Evolutionary conservation across 2,888 invertebrate genomes (phyloP).

Genomic region (Creontiades dilutus): DNA sequence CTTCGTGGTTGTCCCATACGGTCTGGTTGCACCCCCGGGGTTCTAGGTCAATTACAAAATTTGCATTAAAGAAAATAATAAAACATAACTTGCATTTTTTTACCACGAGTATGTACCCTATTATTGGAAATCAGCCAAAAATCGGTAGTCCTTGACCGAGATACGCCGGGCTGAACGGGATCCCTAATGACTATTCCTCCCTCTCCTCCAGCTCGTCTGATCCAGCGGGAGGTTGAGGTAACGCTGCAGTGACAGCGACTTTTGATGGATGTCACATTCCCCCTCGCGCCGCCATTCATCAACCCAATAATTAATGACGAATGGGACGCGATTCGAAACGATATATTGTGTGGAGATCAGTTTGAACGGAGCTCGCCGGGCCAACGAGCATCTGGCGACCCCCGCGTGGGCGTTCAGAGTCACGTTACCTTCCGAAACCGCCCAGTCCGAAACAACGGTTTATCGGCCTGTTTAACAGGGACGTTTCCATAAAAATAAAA

Average conservation of each 20-base stretch:
- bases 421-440: background rate
- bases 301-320: conserved; percentile 52
- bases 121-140: background rate
- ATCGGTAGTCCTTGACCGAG: background rate
- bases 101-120: no score
- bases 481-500: conserved; percentile 23
- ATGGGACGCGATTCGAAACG: conserved; percentile 25
- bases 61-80: no score
- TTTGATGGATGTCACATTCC: conserved; percentile 41
- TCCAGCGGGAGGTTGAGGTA: conserved; percentile 5
- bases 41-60: no score
- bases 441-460: background rate
- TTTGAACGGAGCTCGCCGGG: background rate
- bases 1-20: no score
- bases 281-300: conserved; percentile 48
- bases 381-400: background rate
- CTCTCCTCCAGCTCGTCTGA: background rate
- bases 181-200: background rate
- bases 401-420: background rate
- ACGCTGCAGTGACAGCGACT: background rate
- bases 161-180: background rate
- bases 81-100: no score
- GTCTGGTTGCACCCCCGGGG: no score
- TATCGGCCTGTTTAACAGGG: background rate
- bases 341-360: conserved; percentile 55